These are phyloP conservation scores for Rhynchophorus ferrugineus DNA, from an alignment of 1,140 invertebrate genomes.

Conservation along the genomic window DNA sequence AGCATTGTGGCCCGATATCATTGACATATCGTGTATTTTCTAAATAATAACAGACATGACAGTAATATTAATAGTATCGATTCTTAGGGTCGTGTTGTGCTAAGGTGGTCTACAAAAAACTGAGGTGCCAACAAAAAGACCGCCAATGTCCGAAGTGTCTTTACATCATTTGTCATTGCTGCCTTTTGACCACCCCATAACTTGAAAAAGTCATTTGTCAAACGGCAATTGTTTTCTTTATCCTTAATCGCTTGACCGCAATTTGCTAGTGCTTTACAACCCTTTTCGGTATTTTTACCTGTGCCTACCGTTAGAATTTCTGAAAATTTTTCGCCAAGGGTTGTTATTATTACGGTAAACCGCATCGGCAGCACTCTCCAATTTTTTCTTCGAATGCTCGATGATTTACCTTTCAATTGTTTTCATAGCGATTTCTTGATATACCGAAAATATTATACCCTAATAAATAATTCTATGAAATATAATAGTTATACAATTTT, in stretches of 20 bases:
- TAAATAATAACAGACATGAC: constrained; percentile 24
- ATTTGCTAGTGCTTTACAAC: constrained; percentile 23
- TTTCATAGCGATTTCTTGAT: no score
- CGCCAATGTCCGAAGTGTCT: constrained; percentile 29
- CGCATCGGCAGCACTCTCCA: no score
- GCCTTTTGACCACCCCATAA: constrained; percentile 30
- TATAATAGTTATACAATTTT: no score
- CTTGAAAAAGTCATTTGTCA: constrained; percentile 34
- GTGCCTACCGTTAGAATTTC: neutral
- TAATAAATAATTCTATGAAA: no score
- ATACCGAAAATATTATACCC: no score
- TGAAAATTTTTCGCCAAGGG: neutral
- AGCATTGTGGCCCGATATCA: constrained; percentile 25
- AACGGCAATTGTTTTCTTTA: constrained; percentile 31
- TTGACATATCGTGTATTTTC: constrained; percentile 24
- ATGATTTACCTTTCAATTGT: no score
- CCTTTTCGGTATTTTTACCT: constrained; percentile 16
- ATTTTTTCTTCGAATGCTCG: no score
- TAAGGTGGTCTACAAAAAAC: constrained; percentile 27
- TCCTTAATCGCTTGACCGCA: constrained; percentile 28
- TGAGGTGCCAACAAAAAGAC: constrained; percentile 20
- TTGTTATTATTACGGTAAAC: no score
- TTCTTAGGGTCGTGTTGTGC: constrained; percentile 23
- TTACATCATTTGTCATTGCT: constrained; percentile 34
- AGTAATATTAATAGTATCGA: constrained; percentile 33